Conservation (phyloP, 2,113 vertebrate genomes). For the Callionymus lyra region DNA sequence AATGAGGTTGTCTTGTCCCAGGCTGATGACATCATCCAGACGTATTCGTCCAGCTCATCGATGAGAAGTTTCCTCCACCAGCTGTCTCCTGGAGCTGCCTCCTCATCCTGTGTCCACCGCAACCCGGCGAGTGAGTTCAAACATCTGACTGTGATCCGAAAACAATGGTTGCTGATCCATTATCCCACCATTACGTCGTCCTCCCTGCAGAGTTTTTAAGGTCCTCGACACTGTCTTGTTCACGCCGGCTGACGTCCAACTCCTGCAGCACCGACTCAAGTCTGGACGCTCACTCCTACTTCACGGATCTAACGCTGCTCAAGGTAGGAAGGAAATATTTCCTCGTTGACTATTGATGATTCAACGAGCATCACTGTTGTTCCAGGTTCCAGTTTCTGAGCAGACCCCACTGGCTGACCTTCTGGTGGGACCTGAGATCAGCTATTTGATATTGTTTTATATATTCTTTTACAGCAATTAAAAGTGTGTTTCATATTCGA, state of each 20-base stretch:
- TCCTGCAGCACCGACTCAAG: constrained; percentile 49
- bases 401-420: constrained; percentile 23
- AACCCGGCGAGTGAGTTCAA: constrained; percentile 63
- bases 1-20: constrained; percentile 16
- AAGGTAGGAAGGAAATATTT: constrained; percentile 34
- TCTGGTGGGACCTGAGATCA: constrained; percentile 39
- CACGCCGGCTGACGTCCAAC: constrained; percentile 44
- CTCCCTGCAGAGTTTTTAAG: constrained; percentile 58
- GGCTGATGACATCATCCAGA: constrained; percentile 66
- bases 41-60: constrained; percentile 41
- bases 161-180: neutral
- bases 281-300: constrained; percentile 54
- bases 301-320: constrained; percentile 45
- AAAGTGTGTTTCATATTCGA: neutral
- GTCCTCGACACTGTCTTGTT: constrained; percentile 52
- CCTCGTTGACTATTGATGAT: neutral
- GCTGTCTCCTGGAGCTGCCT: constrained; percentile 44
- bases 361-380: neutral
- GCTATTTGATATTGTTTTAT: too few relatives aligned
- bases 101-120: constrained; percentile 44
- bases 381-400: constrained; percentile 49
- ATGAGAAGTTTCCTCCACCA: constrained; percentile 51
- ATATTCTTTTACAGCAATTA: too few relatives aligned
- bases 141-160: too few relatives aligned
- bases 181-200: too few relatives aligned